These are phyloP conservation scores for Rhyzopertha dominica DNA, from an alignment of 1,140 invertebrate genomes.

Conservation along the genomic window DNA sequence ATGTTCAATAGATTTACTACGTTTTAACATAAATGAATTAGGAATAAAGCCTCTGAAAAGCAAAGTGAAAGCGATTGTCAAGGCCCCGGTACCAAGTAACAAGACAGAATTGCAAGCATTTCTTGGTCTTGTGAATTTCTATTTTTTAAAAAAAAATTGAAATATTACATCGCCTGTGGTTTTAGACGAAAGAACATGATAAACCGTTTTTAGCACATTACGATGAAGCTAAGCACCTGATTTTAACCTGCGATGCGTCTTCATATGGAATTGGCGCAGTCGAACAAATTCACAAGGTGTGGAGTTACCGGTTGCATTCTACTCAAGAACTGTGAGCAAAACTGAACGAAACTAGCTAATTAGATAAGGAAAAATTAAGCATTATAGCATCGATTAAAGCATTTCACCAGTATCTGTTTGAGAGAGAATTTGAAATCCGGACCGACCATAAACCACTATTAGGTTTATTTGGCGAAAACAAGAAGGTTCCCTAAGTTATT, in stretches of 20 bases:
- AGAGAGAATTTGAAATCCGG: conserved; percentile 10
- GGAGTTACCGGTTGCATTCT: conserved; percentile 13
- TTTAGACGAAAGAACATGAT: conserved; percentile 23
- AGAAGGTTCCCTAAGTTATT: conserved; percentile 13
- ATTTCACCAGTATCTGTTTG: too few species aligned
- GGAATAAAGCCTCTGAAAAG: conserved; percentile 34
- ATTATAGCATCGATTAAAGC: too few species aligned
- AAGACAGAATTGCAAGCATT: conserved; percentile 40
- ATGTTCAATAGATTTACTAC: conserved; percentile 39
- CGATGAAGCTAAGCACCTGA: conserved; percentile 18
- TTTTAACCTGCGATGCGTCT: conserved; percentile 41
- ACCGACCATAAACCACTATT: conserved; percentile 33
- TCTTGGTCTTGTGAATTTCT: conserved; percentile 43
- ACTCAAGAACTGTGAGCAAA: conserved; percentile 15
- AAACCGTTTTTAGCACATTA: conserved; percentile 37
- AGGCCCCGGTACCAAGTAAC: conserved; percentile 41
- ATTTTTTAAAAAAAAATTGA: conserved; percentile 41
- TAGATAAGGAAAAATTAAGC: conserved; percentile 33
- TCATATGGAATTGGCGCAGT: conserved; percentile 18
- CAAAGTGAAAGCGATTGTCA: conserved; percentile 41
- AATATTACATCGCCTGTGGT: conserved; percentile 21
- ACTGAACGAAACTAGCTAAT: conserved; percentile 26
- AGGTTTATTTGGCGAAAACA: conserved; percentile 9
- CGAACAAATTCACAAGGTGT: conserved; percentile 13
- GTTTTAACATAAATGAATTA: conserved; percentile 33